phyloP scores from a whole-genome alignment of 2,888 invertebrate genomes.

The Galerucella nymphaeae region DNA sequence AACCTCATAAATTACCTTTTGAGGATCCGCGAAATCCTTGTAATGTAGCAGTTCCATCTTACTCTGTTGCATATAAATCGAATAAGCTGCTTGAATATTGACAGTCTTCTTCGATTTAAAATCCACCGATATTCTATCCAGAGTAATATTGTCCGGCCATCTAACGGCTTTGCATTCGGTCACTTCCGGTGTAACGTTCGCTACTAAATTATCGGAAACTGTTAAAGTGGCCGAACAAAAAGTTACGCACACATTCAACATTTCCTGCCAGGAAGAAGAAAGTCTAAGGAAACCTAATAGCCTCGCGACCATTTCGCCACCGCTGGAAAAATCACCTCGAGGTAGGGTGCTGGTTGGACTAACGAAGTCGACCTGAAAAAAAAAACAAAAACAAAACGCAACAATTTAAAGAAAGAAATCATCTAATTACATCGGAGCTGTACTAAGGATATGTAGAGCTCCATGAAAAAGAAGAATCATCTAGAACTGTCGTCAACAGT shows the following conservation, averaged over 20 bases:
- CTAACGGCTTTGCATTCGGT: slow-evolving; percentile 76
- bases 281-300: slow-evolving; percentile 86
- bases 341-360: slow-evolving; percentile 76
- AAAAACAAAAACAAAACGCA: background rate
- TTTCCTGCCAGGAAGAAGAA: slow-evolving; percentile 80
- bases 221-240: slow-evolving; percentile 78
- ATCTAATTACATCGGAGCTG: too few species aligned
- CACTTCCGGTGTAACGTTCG: slow-evolving; percentile 75
- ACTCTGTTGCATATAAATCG: slow-evolving; percentile 74
- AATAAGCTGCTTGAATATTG: slow-evolving; percentile 67
- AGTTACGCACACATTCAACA: slow-evolving; percentile 81
- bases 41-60: slow-evolving; percentile 87
- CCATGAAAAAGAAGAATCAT: too few species aligned
- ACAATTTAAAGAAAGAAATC: background rate
- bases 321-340: slow-evolving; percentile 72
- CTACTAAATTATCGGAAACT: slow-evolving; percentile 65
- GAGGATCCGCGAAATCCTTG: slow-evolving; percentile 74
- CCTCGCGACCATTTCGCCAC: slow-evolving; percentile 81
- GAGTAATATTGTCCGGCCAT: slow-evolving; percentile 66
- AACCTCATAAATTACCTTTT: slow-evolving; percentile 72
- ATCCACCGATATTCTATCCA: slow-evolving; percentile 62
- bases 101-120: slow-evolving; percentile 64
- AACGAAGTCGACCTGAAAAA: slow-evolving; percentile 73
- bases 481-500: too few species aligned
- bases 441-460: too few species aligned